These are phyloP conservation scores for Nomada hirtipes DNA, from an alignment of 2,888 invertebrate genomes.

Conservation along the genomic window DNA sequence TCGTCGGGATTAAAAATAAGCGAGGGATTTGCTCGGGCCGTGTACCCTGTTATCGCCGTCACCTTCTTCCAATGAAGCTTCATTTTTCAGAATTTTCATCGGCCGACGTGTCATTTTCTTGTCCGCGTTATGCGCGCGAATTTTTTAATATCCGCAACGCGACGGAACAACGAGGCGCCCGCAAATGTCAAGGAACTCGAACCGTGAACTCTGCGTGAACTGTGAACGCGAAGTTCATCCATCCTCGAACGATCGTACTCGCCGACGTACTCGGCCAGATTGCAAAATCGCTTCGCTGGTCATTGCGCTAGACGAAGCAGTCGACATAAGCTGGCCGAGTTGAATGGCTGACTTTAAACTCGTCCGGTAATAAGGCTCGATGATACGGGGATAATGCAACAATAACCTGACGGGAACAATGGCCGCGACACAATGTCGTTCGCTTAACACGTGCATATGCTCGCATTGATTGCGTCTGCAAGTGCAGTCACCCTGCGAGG, in stretches of 20 bases:
- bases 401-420: conserved; percentile 66
- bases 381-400: conserved; percentile 67
- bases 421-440: conserved; percentile 56
- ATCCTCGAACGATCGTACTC: not conserved
- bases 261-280: not conserved
- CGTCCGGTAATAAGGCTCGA: conserved; percentile 63
- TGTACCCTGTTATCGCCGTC: conserved; percentile 33
- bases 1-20: conserved; percentile 46
- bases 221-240: no score
- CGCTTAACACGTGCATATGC: conserved; percentile 62
- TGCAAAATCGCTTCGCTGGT: conserved; percentile 29
- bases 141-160: not conserved
- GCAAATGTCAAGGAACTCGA: not conserved
- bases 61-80: not conserved
- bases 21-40: conserved; percentile 17
- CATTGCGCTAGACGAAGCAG: not conserved
- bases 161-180: no score
- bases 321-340: conserved; percentile 27
- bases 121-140: not conserved
- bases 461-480: conserved; percentile 58
- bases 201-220: not conserved
- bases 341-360: conserved; percentile 50
- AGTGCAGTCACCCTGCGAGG: conserved; percentile 47
- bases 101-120: not conserved
- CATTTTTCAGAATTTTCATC: conserved; percentile 22